Evolutionary conservation across 2,113 vertebrate species (phyloP).

Genomic region (Canis aureus): DNA sequence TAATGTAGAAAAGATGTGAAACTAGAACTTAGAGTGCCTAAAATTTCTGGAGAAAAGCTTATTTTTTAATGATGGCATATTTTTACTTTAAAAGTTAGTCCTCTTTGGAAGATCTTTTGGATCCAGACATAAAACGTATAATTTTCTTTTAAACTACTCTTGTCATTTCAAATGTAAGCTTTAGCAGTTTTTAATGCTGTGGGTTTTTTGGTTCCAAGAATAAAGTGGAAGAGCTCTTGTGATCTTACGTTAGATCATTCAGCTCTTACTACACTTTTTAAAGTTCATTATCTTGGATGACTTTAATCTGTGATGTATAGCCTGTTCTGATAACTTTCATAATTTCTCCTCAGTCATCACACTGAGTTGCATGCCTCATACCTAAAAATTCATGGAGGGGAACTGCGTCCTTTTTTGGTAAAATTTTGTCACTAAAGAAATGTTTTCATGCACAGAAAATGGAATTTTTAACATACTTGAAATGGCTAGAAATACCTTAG

Average conservation of each 20-base stretch:
- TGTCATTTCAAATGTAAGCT: slow-evolving; percentile 16
- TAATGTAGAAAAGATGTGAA: slow-evolving; percentile 33
- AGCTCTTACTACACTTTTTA: neutral
- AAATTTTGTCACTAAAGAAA: slow-evolving; percentile 12
- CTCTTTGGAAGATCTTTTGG: slow-evolving; percentile 14
- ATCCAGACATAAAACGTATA: neutral
- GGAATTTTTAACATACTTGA: neutral
- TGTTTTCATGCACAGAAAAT: slow-evolving; percentile 20
- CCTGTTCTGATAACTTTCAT: slow-evolving; percentile 3
- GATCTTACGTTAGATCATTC: neutral
- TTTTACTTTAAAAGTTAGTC: slow-evolving; percentile 45
- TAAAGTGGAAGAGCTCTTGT: neutral
- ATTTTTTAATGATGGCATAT: neutral
- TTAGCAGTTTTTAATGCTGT: neutral
- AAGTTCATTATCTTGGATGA: neutral
- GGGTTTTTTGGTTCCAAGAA: neutral
- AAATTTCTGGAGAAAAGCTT: slow-evolving; percentile 45
- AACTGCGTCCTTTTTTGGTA: neutral
- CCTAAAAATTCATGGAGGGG: neutral
- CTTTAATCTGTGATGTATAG: slow-evolving; percentile 12
- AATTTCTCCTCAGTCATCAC: slow-evolving; percentile 30
- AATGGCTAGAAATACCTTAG: neutral
- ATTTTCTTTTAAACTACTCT: slow-evolving; percentile 53
- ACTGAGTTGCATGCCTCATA: neutral
- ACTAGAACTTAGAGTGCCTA: neutral